A percentile compares a stretch with the other conserved stretches of the same genome.
Evolutionary conservation across 2,113 vertebrate species (phyloP).

Genomic region (Brachirus orientalis): DNA sequence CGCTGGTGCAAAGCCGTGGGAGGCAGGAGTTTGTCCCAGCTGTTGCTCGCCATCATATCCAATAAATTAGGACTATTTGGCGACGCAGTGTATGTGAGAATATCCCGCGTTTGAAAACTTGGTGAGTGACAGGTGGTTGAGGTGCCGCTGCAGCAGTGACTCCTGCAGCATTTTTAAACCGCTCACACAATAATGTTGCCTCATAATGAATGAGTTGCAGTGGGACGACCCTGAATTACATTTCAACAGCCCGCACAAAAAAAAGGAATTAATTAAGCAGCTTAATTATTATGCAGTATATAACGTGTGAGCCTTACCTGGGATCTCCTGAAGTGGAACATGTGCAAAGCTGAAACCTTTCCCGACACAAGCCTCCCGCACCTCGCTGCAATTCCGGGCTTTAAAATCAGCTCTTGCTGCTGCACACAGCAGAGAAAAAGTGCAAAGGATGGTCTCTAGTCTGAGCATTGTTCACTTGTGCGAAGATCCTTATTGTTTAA

Average conservation of each 20-base stretch:
- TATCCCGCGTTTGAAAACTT: neutral
- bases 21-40: constrained; percentile 1
- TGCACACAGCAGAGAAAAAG: constrained; percentile 79
- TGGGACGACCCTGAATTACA: too few relatives aligned
- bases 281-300: too few relatives aligned
- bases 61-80: neutral
- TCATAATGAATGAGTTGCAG: neutral
- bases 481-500: constrained; percentile 41
- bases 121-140: constrained; percentile 64
- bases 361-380: constrained; percentile 86
- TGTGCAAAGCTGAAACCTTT: constrained; percentile 91
- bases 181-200: too few relatives aligned
- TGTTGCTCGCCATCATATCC: constrained; percentile 1
- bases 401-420: constrained; percentile 83
- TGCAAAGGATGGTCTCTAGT: constrained; percentile 76
- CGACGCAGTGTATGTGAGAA: neutral
- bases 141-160: neutral
- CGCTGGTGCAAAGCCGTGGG: neutral
- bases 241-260: neutral
- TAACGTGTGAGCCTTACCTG: constrained; percentile 83
- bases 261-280: neutral
- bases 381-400: constrained; percentile 89
- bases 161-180: too few relatives aligned
- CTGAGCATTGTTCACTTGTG: constrained; percentile 75
- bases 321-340: constrained; percentile 90